phyloP scores from a whole-genome alignment of 2,888 invertebrate genomes.

The Eupeodes latifasciatus region DNA sequence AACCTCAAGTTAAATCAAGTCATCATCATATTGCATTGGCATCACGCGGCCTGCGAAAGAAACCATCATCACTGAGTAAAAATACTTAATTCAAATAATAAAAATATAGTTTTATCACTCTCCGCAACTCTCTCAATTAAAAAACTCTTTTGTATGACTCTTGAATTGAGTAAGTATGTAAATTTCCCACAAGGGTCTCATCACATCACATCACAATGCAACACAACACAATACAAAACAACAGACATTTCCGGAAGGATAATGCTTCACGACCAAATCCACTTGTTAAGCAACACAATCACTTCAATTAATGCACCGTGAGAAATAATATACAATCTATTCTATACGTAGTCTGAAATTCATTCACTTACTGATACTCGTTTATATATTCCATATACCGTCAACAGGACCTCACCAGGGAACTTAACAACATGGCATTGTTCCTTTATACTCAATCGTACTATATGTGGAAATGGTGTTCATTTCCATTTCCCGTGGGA shows the following conservation, averaged over 20 bases:
- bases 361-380: not conserved
- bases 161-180: conserved; percentile 10
- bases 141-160: conserved; percentile 7
- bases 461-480: conserved; percentile 7
- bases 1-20: conserved; percentile 1
- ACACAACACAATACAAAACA: not conserved
- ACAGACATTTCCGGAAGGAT: conserved; percentile 28
- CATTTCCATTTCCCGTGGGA: conserved; percentile 58
- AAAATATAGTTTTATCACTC: conserved; percentile 23
- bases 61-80: not conserved
- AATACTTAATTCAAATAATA: conserved; percentile 2
- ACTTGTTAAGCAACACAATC: conserved; percentile 65
- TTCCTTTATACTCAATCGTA: not conserved
- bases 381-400: not conserved
- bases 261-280: conserved; percentile 36
- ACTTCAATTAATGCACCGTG: conserved; percentile 57
- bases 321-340: conserved; percentile 14
- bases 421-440: conserved; percentile 46
- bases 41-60: not conserved
- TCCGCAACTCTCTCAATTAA: conserved; percentile 43
- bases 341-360: not conserved
- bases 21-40: not conserved
- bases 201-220: not conserved
- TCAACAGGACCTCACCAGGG: conserved; percentile 19
- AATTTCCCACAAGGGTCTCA: conserved; percentile 20